Evolutionary conservation across 2,888 invertebrate genomes (phyloP), one percentile per base, ranked within the genome.

Genomic region (Microplitis manilae): DNA sequence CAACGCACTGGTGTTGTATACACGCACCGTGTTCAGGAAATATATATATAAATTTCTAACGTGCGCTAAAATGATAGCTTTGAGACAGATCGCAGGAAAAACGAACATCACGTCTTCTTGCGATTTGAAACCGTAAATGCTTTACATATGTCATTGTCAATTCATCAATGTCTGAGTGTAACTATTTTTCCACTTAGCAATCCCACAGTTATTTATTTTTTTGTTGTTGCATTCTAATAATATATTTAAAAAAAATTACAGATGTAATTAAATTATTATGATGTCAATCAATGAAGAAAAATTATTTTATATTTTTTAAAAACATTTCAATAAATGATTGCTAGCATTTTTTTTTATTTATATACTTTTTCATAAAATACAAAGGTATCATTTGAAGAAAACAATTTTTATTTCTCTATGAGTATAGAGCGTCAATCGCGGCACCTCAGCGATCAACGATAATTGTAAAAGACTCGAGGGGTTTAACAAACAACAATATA

Each of bases 381-480:
- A 50, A 50, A 50, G 50, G 50, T 50, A 50, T 50, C 50, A 50
- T 64, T 64, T 64, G 5, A 64, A 17, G 9, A 17, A n/a, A 41
- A 69, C n/a, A 40, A 17, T 41, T 41, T 68, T 69, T 41, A 69
- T 50, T 30, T 60, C 38, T 17, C 15, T 38, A 20, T 17, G 41
- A 15, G 70, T 70, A 20, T 8, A 15, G 17, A 59, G 61, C 39
- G 68, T 71, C 30, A 70, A 70, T 73, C 69, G 65, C 30, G 64
- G 70, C 77, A 73, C 77, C 59, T 73, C 60, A 30, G 30, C 67
- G 62, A 59, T 65, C 30, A 67, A 76, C 41, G 76, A 73, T 79
- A 80, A 81, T 81, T 81, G 81, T 30, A 81, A 81, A 81, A 79
- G 70, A 79, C 70, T 76, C 38, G 20, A 9, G 20, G 73, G 62